These are phyloP conservation scores for Tuberolachnus salignus DNA, from an alignment of 2,888 invertebrate species.

Conservation along the genomic window DNA sequence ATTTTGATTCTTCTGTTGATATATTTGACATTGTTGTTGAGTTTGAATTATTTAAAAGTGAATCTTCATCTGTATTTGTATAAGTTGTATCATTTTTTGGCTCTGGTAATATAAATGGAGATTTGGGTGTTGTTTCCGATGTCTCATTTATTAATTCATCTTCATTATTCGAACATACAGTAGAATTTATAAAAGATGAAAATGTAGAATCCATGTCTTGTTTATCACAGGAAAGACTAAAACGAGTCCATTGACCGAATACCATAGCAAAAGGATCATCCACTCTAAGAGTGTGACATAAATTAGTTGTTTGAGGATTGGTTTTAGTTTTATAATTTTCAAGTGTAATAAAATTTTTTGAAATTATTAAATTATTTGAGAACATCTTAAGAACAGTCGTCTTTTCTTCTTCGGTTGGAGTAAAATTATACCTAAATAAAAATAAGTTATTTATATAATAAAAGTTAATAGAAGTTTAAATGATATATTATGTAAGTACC, in stretches of 20 bases:
- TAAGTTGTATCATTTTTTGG: constrained; percentile 18
- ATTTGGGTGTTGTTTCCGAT: constrained; percentile 1
- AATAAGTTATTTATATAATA: constrained; percentile 58
- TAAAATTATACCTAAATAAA: constrained; percentile 71
- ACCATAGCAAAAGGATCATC: constrained; percentile 78
- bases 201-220: constrained; percentile 31
- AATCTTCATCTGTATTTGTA: not conserved
- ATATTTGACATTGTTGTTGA: not conserved
- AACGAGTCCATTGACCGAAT: constrained; percentile 24
- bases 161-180: constrained; percentile 22
- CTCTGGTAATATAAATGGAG: constrained; percentile 30
- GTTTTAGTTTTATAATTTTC: constrained; percentile 69
- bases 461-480: constrained; percentile 15
- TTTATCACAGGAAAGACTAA: not conserved
- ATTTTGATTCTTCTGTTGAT: not conserved
- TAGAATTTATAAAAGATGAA: constrained; percentile 40
- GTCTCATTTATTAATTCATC: constrained; percentile 9
- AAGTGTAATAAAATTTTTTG: constrained; percentile 81
- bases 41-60: not conserved
- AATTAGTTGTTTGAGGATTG: constrained; percentile 73
- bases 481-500: constrained; percentile 63
- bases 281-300: constrained; percentile 71
- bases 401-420: constrained; percentile 78
- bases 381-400: constrained; percentile 70
- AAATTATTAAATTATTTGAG: constrained; percentile 71